phyloP scores from a whole-genome alignment of 1,140 invertebrate genomes.

The Bombus affinis region DNA sequence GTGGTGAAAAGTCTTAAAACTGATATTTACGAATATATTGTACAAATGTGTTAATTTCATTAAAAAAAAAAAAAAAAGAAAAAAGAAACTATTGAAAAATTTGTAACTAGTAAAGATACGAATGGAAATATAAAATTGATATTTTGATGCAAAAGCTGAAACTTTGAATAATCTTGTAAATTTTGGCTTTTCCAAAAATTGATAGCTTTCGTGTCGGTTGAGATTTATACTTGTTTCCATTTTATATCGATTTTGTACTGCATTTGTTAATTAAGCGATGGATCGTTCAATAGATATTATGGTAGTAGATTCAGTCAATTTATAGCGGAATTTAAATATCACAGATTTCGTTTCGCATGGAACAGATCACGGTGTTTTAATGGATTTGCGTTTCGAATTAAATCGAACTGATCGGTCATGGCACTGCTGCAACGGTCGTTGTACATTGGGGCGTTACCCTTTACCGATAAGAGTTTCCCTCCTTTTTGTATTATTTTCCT shows the following conservation, averaged over 20 bases:
- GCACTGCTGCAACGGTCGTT: background rate
- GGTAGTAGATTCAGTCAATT: background rate
- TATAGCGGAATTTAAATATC: background rate
- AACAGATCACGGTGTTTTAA: background rate
- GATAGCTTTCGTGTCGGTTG: no score
- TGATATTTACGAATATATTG: no score
- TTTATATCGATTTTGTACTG: background rate
- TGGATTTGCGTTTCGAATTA: constrained; percentile 1
- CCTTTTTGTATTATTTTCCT: background rate
- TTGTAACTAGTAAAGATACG: no score
- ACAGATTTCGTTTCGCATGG: background rate
- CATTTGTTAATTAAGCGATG: background rate
- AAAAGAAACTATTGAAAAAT: no score
- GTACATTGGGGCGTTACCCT: constrained; percentile 13
- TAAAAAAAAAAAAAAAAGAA: no score
- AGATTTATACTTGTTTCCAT: no score
- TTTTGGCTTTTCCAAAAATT: no score
- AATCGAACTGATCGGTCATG: background rate
- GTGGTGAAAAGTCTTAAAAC: no score
- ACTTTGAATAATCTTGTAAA: no score
- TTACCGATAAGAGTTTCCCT: background rate
- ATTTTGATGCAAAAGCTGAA: no score
- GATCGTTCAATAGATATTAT: background rate
- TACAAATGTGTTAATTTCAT: no score
- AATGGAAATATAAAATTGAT: no score